phyloP scores from a whole-genome alignment of 2,113 vertebrate genomes.

The Zosterops borbonicus region DNA sequence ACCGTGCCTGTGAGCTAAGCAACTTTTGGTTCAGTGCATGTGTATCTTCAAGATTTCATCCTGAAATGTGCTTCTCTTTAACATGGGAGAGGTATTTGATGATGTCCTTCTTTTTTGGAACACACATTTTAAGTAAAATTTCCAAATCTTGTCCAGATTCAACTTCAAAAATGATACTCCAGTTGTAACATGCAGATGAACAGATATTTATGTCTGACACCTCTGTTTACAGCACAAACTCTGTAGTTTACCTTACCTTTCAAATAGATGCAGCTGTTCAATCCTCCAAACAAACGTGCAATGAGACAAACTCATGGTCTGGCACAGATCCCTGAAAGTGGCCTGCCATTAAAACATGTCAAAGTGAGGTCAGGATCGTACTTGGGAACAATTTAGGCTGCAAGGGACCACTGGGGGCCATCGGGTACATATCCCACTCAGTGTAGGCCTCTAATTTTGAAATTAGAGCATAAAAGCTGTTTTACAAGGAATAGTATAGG shows the following conservation, averaged over 20 bases:
- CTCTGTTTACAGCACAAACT: not conserved
- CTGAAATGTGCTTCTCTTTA: not conserved
- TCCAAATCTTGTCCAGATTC: not conserved
- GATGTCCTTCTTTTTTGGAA: not conserved
- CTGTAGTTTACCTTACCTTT: not conserved
- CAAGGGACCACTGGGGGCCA: not conserved
- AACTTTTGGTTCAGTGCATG: not conserved
- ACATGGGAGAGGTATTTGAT: not conserved
- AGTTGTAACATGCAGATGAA: not conserved
- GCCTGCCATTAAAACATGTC: not conserved
- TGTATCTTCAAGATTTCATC: not conserved
- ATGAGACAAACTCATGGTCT: not conserved
- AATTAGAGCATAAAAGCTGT: not conserved
- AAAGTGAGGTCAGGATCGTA: not conserved
- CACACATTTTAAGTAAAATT: not conserved
- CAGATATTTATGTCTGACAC: not conserved
- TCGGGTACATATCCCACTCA: not conserved
- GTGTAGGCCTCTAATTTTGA: not conserved
- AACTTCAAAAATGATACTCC: not conserved
- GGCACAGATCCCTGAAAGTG: not conserved
- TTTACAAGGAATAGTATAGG: not conserved
- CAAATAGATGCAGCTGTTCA: not conserved
- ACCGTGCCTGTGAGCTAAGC: not conserved
- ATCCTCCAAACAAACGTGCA: rapidly evolving
- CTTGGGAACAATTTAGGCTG: not conserved